These are phyloP conservation scores for Melanotaenia nigrans DNA, from an alignment of 2,797 vertebrate species.

Conservation along the genomic window DNA sequence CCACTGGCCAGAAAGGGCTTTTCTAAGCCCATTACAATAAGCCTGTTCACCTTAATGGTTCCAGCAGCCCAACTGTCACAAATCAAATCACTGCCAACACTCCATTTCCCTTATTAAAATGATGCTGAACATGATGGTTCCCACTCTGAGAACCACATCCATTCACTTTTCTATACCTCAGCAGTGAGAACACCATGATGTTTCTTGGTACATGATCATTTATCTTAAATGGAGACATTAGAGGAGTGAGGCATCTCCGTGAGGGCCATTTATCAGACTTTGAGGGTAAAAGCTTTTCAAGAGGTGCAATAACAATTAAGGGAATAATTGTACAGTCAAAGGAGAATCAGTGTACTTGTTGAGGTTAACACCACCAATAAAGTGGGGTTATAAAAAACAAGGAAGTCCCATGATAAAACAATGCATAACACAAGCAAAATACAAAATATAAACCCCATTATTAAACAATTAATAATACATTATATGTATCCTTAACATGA, in stretches of 20 bases:
- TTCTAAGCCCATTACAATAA: slow-evolving; percentile 77
- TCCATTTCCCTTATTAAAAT: slow-evolving; percentile 75
- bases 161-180: slow-evolving; percentile 30
- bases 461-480: slow-evolving; percentile 12
- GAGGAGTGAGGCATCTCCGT: slow-evolving; percentile 14
- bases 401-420: slow-evolving; percentile 29
- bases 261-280: slow-evolving; percentile 27
- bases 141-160: slow-evolving; percentile 37
- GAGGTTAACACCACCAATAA: slow-evolving; percentile 19
- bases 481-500: not conserved
- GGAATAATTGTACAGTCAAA: slow-evolving; percentile 19
- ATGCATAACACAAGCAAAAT: slow-evolving; percentile 6
- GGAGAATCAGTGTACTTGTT: slow-evolving; percentile 18
- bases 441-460: not conserved
- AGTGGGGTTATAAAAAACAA: slow-evolving; percentile 19
- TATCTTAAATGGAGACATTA: slow-evolving; percentile 22
- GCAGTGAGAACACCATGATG: slow-evolving; percentile 1
- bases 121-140: slow-evolving; percentile 45
- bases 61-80: slow-evolving; percentile 73
- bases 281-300: slow-evolving; percentile 27
- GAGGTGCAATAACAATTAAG: slow-evolving; percentile 15
- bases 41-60: slow-evolving; percentile 73
- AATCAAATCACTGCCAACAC: slow-evolving; percentile 72
- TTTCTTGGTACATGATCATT: slow-evolving; percentile 19
- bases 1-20: slow-evolving; percentile 60